These are phyloP conservation scores for Aphelenchoides fujianensis DNA, from an alignment of 1,140 invertebrate species.

Conservation along the genomic window DNA sequence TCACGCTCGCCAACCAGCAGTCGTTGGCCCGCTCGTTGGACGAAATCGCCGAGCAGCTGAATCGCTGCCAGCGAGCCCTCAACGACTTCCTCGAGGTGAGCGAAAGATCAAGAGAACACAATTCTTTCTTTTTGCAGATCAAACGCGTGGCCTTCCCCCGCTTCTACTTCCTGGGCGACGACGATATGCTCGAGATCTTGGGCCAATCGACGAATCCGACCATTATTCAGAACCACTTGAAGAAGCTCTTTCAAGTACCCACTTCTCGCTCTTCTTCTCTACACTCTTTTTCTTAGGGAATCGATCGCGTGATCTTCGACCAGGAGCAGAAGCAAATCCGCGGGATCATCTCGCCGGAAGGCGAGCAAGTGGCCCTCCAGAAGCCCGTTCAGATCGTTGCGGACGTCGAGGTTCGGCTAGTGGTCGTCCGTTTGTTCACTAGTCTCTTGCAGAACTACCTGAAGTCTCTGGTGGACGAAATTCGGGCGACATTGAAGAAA, in stretches of 20 bases:
- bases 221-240: conserved; percentile 96
- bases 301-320: conserved; percentile 74
- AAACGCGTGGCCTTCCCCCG: conserved; percentile 87
- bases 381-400: conserved; percentile 74
- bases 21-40: conserved; percentile 74
- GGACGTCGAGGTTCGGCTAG: conserved; percentile 76
- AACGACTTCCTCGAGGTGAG: conserved; percentile 86
- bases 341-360: conserved; percentile 76
- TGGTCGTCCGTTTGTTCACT: not conserved
- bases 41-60: conserved; percentile 79
- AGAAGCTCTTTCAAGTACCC: conserved; percentile 95
- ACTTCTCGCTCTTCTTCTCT: not conserved
- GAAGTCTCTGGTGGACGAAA: conserved; percentile 74
- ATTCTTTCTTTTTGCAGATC: conserved; percentile 70
- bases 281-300: conserved; percentile 78
- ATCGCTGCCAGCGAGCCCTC: conserved; percentile 85
- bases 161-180: conserved; percentile 99
- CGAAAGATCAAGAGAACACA: not conserved
- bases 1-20: conserved; percentile 72
- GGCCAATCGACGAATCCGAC: conserved; percentile 91
- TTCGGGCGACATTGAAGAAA: conserved; percentile 73
- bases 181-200: conserved; percentile 98
- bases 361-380: conserved; percentile 76
- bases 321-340: conserved; percentile 70
- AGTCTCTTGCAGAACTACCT: conserved; percentile 74